These are phyloP conservation scores for Hystrix cristata DNA, from an alignment of 2,113 vertebrate species.

Conservation along the genomic window DNA sequence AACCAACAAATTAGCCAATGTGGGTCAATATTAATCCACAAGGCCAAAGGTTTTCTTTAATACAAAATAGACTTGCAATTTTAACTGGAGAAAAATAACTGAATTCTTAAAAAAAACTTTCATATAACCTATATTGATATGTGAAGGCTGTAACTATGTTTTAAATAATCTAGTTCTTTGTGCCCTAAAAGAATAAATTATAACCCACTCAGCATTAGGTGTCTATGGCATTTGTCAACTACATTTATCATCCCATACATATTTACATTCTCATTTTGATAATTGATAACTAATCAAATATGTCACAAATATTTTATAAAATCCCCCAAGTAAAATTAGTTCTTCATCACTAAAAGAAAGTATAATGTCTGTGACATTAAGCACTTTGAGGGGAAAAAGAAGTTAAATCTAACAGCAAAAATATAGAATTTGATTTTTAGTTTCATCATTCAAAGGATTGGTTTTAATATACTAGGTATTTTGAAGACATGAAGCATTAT, in stretches of 20 bases:
- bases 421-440: conserved; percentile 1
- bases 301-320: conserved; percentile 53
- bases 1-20: conserved; percentile 84
- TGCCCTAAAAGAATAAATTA: conserved; percentile 33
- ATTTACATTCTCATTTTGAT: background rate
- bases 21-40: conserved; percentile 78
- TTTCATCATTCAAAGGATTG: background rate
- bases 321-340: background rate
- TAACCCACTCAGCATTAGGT: background rate
- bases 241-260: background rate
- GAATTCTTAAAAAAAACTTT: background rate
- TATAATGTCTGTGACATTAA: background rate
- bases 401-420: conserved; percentile 21
- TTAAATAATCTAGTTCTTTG: conserved; percentile 52
- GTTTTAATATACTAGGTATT: background rate
- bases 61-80: conserved; percentile 61
- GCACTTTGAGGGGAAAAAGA: conserved; percentile 8
- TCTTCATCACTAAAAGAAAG: background rate
- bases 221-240: background rate
- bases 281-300: conserved; percentile 24
- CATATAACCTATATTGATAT: background rate
- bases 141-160: background rate
- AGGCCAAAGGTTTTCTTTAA: conserved; percentile 86
- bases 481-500: conserved; percentile 5
- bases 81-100: conserved; percentile 19